Evolutionary conservation across 2,888 invertebrate genomes (phyloP), one percentile per base, ranked within the genome.

Genomic region (Melanargia galathea): DNA sequence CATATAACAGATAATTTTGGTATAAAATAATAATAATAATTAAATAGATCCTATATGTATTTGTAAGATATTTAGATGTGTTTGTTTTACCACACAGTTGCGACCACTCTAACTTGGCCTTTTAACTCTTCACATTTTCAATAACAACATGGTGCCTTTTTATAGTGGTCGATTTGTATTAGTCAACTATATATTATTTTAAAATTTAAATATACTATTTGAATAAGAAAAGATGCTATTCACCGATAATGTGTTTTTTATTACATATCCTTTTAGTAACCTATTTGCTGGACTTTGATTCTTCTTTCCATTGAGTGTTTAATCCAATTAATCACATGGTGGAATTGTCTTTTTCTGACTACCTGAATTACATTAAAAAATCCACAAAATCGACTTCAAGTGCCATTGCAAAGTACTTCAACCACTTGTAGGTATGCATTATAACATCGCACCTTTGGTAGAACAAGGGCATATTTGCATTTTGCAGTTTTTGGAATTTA

Each of bases 41-140:
- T 80, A 83, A 80, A 77, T 80, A 83, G 82, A 84, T 81, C 81
- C 80, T 74, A 70, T 68, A 79, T 84, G 79, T 84, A 82, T 82
- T 79, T 85, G 81, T 87, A 85, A 84, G 80, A 86, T 83, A 87
- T 84, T 82, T 84, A 86, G 81, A 84, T 74, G 86, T 85, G 84
- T 88, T 87, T 87, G 78, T 80, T 87, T 86, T 86, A 87, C 84
- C 84, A 81, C 81, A 71, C 71, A 75, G 75, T 60, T 71, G 71
- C 72, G 78, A 73, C 74, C 71, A 73, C 71, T 70, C 70, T 73
- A 71, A 69, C 40, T 67, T 66, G 72, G 71, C 70, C 67, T 56
- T 63, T 60, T 55, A 64, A 16, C 63, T 67, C 43, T 30, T 59
- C 64, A 49, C 24, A 61, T 62, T 56, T 43, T 33, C 63, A 38